Evolutionary conservation across 2,797 vertebrate genomes (phyloP).

Genomic region (Cercopithecus diana): DNA sequence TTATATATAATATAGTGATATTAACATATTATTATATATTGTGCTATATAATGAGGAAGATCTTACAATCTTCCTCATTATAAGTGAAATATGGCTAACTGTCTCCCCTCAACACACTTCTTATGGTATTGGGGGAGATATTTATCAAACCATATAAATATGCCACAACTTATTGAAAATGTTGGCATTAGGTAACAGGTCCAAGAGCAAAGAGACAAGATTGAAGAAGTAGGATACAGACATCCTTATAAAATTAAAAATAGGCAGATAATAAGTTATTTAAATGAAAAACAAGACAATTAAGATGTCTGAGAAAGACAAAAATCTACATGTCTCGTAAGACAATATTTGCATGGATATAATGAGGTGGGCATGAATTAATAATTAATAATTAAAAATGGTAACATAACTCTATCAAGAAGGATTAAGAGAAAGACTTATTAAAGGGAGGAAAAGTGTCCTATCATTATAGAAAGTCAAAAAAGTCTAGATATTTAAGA

Average conservation of each 20-base stretch:
- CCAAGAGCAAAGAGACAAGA: not conserved
- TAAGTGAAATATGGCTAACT: not conserved
- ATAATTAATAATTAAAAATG: not conserved
- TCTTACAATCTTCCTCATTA: not conserved
- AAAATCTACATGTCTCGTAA: not conserved
- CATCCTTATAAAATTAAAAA: conserved; percentile 4
- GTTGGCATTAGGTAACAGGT: not conserved
- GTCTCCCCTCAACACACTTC: not conserved
- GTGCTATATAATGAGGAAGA: not conserved
- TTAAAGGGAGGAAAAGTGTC: not conserved
- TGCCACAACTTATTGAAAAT: not conserved
- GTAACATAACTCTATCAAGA: not conserved
- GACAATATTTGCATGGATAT: too few relatives aligned
- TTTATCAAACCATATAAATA: conserved; percentile 7
- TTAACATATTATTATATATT: not conserved
- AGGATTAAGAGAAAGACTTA: not conserved
- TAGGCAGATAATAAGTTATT: not conserved
- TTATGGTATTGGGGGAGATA: not conserved
- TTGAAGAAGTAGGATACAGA: not conserved
- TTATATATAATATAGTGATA: not conserved
- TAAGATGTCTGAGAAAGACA: not conserved
- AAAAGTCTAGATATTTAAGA: not conserved
- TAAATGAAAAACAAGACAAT: conserved; percentile 31
- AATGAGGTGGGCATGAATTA: not conserved
- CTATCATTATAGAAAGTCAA: not conserved